Base-by-base conservation (phyloP, 37 sponge, comb jelly and placozoan genomes). In the Crambe crambe region DNA sequence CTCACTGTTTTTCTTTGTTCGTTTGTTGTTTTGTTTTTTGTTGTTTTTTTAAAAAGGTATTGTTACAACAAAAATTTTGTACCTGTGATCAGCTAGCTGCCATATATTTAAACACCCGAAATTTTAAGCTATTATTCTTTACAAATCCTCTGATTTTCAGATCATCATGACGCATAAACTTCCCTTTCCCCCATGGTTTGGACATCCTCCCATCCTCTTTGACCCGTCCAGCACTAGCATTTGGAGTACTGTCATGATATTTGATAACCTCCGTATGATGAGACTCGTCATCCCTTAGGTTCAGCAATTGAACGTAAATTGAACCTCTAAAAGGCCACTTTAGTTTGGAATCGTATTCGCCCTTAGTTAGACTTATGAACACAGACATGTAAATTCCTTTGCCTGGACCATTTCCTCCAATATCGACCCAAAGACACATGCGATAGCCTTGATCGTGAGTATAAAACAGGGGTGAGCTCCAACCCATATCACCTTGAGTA, bases 241-340 rank as follows among this genome's bases (percentile, higher is more conserved):
- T 41, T 2, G 74, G 74, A 27, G 74, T 54, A 29, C 35, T 47
- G 8, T 47, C 57, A 56, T 47, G 31, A 54, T 56, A 73, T 34
- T 73, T 73, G 35, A 73, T 54, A 25, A 73, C 56, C 51, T 56
- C 74, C 9, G 12, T 27, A 54, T 56, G 36, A 77, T 61, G 80
- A 6, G 26, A 42, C 12, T 79, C 41, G 0, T 66, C 6, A 10
- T 51, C 69, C 2, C 21, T 32, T 43, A 42, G 66, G 68, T 42
- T 79, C 56, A 68, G 18, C 21, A 79, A 3, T 26, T 47, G 67
- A 40, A 82, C n/a, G 22, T 17, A 21, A 40, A 83, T 20, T 25
- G 35, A 15, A 15, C 56, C 76, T 37, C 43, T 47, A 56, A 83
- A 76, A 32, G 83, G 83, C 83, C 83, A 82, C 26, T 30, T 58